Conservation (phyloP, 37 sponge, comb jelly and placozoan genomes). For the Eunapius fragilis region DNA sequence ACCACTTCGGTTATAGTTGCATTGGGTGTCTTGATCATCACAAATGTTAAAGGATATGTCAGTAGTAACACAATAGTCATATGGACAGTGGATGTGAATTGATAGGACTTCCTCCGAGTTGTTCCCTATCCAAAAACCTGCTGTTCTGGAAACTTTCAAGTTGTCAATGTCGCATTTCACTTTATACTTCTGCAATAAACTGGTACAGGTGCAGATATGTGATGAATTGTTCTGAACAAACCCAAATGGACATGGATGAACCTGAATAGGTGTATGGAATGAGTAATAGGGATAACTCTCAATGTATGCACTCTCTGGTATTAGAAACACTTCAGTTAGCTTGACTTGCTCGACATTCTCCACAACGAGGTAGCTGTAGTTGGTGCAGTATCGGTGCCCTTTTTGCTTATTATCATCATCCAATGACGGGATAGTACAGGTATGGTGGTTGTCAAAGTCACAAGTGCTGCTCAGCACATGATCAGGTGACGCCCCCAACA, state of each 20-base stretch:
- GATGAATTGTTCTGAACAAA: background rate
- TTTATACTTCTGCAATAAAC: background rate
- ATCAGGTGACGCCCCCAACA: background rate
- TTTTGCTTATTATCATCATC: background rate
- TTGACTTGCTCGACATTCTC: background rate
- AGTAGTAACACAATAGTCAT: conserved; percentile 10
- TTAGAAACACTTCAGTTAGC: background rate
- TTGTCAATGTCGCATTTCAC: background rate
- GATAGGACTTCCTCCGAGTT: background rate
- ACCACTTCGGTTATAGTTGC: background rate
- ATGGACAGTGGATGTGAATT: background rate
- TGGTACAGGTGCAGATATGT: background rate
- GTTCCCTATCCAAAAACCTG: background rate
- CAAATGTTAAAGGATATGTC: no score
- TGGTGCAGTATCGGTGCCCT: background rate
- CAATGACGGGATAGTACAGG: background rate
- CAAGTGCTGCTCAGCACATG: background rate
- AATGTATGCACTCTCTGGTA: background rate
- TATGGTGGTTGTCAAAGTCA: background rate
- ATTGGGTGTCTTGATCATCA: conserved; percentile 5
- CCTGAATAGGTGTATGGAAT: background rate
- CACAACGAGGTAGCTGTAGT: background rate
- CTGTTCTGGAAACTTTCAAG: background rate
- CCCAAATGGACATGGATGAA: background rate
- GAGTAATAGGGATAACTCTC: background rate